Percentiles rank a stretch among this genome's conserved stretches.
phyloP scores from a whole-genome alignment of 2,888 invertebrate genomes.

The Venustoraphidia nigricollis region DNA sequence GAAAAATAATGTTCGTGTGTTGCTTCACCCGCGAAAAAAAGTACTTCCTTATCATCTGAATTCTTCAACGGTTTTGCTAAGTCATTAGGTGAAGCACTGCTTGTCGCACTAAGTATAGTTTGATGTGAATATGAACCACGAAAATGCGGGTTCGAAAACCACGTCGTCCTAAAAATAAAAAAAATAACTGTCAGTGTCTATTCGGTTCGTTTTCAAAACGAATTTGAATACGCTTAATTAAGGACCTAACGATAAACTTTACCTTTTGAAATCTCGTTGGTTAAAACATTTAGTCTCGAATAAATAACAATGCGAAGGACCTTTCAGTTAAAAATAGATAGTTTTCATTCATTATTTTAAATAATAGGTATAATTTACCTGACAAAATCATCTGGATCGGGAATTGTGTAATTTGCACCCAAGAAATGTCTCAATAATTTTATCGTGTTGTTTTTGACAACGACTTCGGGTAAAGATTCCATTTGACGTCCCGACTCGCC shows the following conservation, averaged over 20 bases:
- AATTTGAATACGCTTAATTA: too few relatives aligned
- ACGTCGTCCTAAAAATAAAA: conserved; percentile 36
- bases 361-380: conserved; percentile 28
- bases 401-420: conserved; percentile 34
- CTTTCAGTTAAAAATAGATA: too few relatives aligned
- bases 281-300: too few relatives aligned
- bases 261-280: too few relatives aligned
- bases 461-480: conserved; percentile 38
- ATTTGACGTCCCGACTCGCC: conserved; percentile 43
- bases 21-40: conserved; percentile 55
- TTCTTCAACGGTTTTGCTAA: conserved; percentile 36
- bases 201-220: too few relatives aligned
- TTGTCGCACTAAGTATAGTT: conserved; percentile 36
- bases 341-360: too few relatives aligned
- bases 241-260: too few relatives aligned
- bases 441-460: conserved; percentile 34
- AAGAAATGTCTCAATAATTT: conserved; percentile 36
- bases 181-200: too few relatives aligned
- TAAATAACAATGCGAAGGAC: too few relatives aligned
- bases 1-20: conserved; percentile 46
- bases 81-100: conserved; percentile 33
- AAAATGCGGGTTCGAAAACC: conserved; percentile 43
- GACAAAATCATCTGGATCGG: conserved; percentile 33
- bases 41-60: conserved; percentile 28
- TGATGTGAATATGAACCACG: conserved; percentile 51